Evolutionary conservation across 2,888 invertebrate genomes (phyloP).

Genomic region (Alloplasta piceator): DNA sequence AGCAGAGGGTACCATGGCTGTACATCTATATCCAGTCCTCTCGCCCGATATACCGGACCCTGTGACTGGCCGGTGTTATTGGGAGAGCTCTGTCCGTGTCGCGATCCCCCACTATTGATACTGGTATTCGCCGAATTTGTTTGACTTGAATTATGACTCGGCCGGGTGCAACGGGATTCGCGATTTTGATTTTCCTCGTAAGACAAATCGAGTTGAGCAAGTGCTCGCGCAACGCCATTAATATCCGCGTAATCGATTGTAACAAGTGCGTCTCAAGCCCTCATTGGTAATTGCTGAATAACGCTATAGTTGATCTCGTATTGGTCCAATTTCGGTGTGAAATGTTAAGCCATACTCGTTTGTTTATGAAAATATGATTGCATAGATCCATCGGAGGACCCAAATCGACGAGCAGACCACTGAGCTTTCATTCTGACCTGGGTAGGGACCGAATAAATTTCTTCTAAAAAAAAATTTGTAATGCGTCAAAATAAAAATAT

Average conservation of each 20-base stretch:
- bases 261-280: conserved; percentile 43
- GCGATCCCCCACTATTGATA: conserved; percentile 1
- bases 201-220: too few relatives aligned
- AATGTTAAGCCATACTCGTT: conserved; percentile 6
- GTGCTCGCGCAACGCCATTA: conserved; percentile 16
- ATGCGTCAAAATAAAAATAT: too few relatives aligned
- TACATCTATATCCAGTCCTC: conserved; percentile 3
- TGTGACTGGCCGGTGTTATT: neutral
- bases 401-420: too few relatives aligned
- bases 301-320: conserved; percentile 57
- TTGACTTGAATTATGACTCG: too few relatives aligned
- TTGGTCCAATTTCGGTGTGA: conserved; percentile 11
- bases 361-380: neutral
- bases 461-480: too few relatives aligned
- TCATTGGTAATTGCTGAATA: conserved; percentile 59
- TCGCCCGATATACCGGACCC: neutral
- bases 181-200: too few relatives aligned
- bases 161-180: too few relatives aligned
- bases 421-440: too few relatives aligned
- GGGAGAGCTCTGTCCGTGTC: neutral
- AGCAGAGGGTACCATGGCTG: conserved; percentile 10
- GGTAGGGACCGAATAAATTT: too few relatives aligned
- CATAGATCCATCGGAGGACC: too few relatives aligned
- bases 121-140: conserved; percentile 4
- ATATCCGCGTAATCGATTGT: conserved; percentile 48